These are phyloP conservation scores for Nyleta sp. DNA, from an alignment of 2,888 invertebrate genomes.

Conservation along the genomic window DNA sequence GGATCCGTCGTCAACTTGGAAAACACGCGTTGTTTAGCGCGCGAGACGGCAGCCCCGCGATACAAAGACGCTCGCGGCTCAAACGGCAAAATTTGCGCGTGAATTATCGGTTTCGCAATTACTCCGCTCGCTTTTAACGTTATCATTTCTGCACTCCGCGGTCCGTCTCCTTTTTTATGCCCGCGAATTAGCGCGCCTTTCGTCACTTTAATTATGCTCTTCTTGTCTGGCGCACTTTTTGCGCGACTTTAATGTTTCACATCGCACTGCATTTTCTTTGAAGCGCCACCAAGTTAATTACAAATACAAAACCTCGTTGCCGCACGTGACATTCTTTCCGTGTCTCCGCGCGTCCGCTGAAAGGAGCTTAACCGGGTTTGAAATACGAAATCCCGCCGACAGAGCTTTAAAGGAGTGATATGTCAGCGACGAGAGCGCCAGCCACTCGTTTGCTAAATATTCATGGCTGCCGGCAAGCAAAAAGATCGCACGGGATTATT, in stretches of 20 bases:
- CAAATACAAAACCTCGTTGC: conserved; percentile 62
- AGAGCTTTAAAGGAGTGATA: conserved; percentile 61
- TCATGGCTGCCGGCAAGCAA: conserved; percentile 35
- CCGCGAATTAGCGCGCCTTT: conserved; percentile 31
- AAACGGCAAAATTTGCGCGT: conserved; percentile 9
- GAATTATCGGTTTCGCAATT: conserved; percentile 44
- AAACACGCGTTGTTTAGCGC: conserved; percentile 30
- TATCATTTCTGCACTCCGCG: conserved; percentile 30
- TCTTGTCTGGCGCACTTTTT: conserved; percentile 57
- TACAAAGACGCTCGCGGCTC: not conserved
- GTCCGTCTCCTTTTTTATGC: conserved; percentile 11
- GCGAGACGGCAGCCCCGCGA: not conserved
- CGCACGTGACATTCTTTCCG: conserved; percentile 60
- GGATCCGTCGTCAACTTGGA: not conserved
- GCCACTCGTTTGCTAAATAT: conserved; percentile 53
- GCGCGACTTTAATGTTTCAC: conserved; percentile 50
- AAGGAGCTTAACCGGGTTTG: conserved; percentile 62
- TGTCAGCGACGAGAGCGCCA: conserved; percentile 47
- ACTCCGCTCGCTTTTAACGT: conserved; percentile 14
- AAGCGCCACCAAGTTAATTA: conserved; percentile 57
- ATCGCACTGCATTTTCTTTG: conserved; percentile 57
- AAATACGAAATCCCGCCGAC: conserved; percentile 59
- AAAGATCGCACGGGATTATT: conserved; percentile 34
- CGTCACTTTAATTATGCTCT: conserved; percentile 55
- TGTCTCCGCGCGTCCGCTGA: conserved; percentile 51